A percentile compares a stretch with the other conserved stretches of the same genome.
Evolutionary conservation across 1,140 invertebrate species (phyloP).

Genomic region (Nixonia krombeini): DNA sequence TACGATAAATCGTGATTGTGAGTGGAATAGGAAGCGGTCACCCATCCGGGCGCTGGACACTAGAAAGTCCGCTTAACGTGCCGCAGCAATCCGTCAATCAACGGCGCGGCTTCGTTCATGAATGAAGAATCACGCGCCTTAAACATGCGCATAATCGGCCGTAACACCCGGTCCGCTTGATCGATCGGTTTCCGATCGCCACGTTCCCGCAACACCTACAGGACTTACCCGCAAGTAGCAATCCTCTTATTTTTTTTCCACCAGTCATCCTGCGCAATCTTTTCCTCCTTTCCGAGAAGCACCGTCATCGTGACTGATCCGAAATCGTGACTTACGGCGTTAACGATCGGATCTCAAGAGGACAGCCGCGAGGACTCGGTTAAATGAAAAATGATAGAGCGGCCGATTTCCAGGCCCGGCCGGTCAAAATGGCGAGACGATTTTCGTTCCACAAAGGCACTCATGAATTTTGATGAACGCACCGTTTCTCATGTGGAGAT

Average conservation of each 20-base stretch:
- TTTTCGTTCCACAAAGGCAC: not conserved
- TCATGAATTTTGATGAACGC: not conserved
- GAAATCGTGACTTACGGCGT: conserved; percentile 3
- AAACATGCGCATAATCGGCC: too few relatives aligned
- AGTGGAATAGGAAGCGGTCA: too few relatives aligned
- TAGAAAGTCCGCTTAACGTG: too few relatives aligned
- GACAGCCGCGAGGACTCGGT: too few relatives aligned
- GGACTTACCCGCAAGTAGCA: conserved; percentile 33
- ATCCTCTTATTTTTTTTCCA: conserved; percentile 33
- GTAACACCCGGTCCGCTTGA: too few relatives aligned
- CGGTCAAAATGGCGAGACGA: not conserved
- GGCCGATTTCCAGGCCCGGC: not conserved
- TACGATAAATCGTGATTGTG: too few relatives aligned
- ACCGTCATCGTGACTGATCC: conserved; percentile 28
- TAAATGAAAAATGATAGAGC: not conserved
- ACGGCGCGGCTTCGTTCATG: not conserved
- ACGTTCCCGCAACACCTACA: too few relatives aligned
- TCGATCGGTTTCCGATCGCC: too few relatives aligned
- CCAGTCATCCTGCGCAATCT: conserved; percentile 18
- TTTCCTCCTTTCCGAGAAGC: conserved; percentile 19
- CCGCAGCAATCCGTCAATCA: not conserved
- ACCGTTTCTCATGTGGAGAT: too few relatives aligned
- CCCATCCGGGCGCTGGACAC: too few relatives aligned
- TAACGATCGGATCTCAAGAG: not conserved
- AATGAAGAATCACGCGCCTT: not conserved